These are phyloP conservation scores for Platyura marginata DNA, from an alignment of 1,140 invertebrate species.

Conservation along the genomic window DNA sequence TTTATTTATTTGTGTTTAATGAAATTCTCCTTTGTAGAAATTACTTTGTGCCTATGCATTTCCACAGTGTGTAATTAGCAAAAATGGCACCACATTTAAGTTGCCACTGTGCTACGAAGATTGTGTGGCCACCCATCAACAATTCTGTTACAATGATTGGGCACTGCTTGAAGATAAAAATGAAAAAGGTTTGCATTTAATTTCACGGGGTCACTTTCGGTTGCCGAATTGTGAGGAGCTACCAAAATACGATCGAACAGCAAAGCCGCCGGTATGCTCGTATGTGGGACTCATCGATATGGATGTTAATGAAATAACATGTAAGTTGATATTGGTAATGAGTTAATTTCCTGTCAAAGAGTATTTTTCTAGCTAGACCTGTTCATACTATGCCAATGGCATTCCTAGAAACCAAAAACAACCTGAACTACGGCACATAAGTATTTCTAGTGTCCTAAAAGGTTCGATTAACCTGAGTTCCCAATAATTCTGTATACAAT, in stretches of 20 bases:
- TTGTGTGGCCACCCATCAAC: conserved; percentile 71
- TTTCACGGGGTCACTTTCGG: conserved; percentile 69
- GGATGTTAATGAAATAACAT: conserved; percentile 51
- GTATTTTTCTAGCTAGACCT: too few species aligned
- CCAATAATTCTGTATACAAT: too few species aligned
- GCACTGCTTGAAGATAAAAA: conserved; percentile 77
- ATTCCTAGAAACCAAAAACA: too few species aligned
- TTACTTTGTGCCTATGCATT: conserved; percentile 83
- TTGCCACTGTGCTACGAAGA: conserved; percentile 80
- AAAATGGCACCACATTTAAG: conserved; percentile 30
- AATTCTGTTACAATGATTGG: conserved; percentile 89
- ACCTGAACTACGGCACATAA: too few species aligned
- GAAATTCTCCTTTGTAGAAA: conserved; percentile 31
- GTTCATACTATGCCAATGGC: too few species aligned
- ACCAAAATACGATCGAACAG: conserved; percentile 41
- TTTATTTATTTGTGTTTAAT: not conserved
- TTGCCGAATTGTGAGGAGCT: conserved; percentile 70
- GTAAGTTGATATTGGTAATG: too few species aligned
- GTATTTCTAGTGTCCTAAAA: too few species aligned
- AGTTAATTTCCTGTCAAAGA: too few species aligned
- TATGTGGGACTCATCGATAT: conserved; percentile 68
- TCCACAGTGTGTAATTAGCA: conserved; percentile 61
- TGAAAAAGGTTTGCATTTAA: conserved; percentile 50
- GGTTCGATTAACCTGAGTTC: too few species aligned
- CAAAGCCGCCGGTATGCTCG: conserved; percentile 46